Evolutionary conservation across 1,140 invertebrate genomes (phyloP).

Genomic region (Psilanteris sp.): DNA sequence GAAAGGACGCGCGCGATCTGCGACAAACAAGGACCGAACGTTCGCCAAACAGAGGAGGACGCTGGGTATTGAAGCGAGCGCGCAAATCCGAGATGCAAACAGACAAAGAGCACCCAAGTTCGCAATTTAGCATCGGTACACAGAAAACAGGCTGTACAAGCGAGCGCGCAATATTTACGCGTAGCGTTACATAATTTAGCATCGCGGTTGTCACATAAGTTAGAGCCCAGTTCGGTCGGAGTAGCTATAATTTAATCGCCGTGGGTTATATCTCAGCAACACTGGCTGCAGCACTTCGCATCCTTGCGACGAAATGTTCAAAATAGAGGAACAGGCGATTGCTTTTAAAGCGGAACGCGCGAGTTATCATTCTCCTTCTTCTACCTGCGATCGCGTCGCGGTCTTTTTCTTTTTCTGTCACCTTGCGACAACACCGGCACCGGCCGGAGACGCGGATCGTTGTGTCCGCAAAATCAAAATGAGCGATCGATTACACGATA

Average conservation of each 20-base stretch:
- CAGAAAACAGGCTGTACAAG: conserved; percentile 61
- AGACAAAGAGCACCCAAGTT: conserved; percentile 45
- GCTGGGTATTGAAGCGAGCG: conserved; percentile 3
- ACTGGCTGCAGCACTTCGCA: conserved; percentile 52
- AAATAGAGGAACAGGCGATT: conserved; percentile 71
- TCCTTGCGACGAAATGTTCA: conserved; percentile 61
- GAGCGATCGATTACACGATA: conserved; percentile 60
- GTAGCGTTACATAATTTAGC: conserved; percentile 65
- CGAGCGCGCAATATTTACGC: conserved; percentile 63
- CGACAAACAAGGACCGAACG: too few relatives aligned
- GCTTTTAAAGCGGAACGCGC: conserved; percentile 75
- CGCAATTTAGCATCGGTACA: conserved; percentile 63
- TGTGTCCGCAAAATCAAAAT: conserved; percentile 50
- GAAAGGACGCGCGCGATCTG: too few relatives aligned
- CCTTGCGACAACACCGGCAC: conserved; percentile 33
- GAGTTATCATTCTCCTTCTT: conserved; percentile 41
- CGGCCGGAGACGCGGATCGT: conserved; percentile 2
- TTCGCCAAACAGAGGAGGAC: conserved; percentile 9
- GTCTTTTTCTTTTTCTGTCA: conserved; percentile 51
- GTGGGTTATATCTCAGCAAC: conserved; percentile 62
- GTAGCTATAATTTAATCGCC: conserved; percentile 65
- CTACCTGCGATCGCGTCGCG: conserved; percentile 27
- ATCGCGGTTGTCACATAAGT: conserved; percentile 64
- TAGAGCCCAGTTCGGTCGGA: conserved; percentile 55
- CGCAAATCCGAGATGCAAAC: conserved; percentile 30